Evolutionary conservation across 2,113 vertebrate genomes (phyloP).

Genomic region (Diphyllodes magnificus): DNA sequence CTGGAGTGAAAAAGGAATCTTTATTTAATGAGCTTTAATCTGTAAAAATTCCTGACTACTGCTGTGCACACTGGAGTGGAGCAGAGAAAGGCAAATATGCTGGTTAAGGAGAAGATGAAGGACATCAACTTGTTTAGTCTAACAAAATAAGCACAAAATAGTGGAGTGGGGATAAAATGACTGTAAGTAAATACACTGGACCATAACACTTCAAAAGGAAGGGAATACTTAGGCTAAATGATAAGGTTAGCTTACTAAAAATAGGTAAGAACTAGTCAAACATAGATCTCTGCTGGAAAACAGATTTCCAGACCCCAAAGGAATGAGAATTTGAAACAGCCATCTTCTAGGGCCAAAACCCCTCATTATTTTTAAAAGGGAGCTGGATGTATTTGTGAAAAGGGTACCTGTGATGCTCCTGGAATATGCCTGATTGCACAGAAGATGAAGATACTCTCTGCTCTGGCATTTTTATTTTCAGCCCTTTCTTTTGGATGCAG

Average conservation of each 20-base stretch:
- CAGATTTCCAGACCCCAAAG: background rate
- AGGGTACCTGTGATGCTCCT: accelerated
- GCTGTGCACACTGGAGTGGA: background rate
- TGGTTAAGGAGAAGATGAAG: background rate
- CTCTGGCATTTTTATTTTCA: background rate
- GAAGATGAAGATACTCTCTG: background rate
- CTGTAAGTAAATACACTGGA: background rate
- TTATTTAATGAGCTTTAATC: background rate
- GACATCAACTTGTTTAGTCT: conserved; percentile 27
- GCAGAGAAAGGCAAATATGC: background rate
- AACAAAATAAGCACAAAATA: background rate
- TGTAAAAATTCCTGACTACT: background rate
- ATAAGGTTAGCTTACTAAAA: conserved; percentile 3
- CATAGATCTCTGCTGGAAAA: background rate
- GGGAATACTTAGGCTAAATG: background rate
- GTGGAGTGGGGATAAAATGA: background rate
- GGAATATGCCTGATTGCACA: background rate
- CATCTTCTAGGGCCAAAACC: background rate
- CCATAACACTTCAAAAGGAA: background rate
- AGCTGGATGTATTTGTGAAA: background rate
- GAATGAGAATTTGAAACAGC: background rate
- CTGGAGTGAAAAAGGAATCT: background rate
- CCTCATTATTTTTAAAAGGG: background rate
- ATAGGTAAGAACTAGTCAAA: background rate
- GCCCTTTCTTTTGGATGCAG: background rate